Percentiles rank a stretch among this genome's conserved stretches.
Conservation (phyloP, 2,888 invertebrate species). For the Euclidia mi region DNA sequence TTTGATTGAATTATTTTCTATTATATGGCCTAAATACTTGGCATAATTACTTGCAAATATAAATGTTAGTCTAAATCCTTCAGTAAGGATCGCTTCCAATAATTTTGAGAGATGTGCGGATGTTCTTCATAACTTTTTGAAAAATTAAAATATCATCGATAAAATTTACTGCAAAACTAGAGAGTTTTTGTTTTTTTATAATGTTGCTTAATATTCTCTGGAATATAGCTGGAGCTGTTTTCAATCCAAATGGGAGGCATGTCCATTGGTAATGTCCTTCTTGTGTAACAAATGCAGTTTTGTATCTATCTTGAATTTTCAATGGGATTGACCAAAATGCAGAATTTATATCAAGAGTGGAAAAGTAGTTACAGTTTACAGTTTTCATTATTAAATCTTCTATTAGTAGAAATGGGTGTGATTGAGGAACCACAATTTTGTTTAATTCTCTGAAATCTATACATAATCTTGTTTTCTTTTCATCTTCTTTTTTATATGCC, state of each 20-base stretch:
- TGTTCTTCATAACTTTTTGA: constrained; percentile 13
- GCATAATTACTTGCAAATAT: no score
- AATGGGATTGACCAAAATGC: constrained; percentile 73
- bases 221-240: constrained; percentile 68
- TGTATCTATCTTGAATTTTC: constrained; percentile 59
- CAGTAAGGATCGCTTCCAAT: constrained; percentile 3
- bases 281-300: constrained; percentile 62
- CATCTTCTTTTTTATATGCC: constrained; percentile 43
- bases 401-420: constrained; percentile 53
- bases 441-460: constrained; percentile 27
- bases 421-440: constrained; percentile 51
- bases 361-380: no score
- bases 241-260: constrained; percentile 68
- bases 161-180: constrained; percentile 7
- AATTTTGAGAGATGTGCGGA: constrained; percentile 5
- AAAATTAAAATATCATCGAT: constrained; percentile 17
- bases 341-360: constrained; percentile 58
- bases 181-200: constrained; percentile 16
- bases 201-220: constrained; percentile 58
- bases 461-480: constrained; percentile 58
- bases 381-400: no score
- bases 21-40: no score
- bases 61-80: constrained; percentile 10
- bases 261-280: constrained; percentile 59
- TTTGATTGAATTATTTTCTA: no score